These are phyloP conservation scores for Ginglymostoma cirratum DNA, from an alignment of 2,113 vertebrate genomes.

Conservation along the genomic window DNA sequence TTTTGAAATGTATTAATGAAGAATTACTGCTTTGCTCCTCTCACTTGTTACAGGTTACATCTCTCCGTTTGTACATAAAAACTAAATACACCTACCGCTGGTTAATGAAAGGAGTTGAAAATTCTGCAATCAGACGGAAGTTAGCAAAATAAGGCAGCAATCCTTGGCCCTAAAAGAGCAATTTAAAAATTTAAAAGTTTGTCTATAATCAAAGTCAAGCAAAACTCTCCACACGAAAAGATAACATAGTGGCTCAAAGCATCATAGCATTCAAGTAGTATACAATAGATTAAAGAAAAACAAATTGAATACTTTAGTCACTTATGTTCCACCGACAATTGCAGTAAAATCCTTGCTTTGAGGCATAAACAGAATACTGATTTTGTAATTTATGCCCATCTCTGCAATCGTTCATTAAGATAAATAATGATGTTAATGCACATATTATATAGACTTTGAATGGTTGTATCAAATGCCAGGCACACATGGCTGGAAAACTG, in stretches of 20 bases:
- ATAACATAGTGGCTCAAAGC: neutral
- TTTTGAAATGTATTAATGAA: slow-evolving; percentile 8
- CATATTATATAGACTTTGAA: neutral
- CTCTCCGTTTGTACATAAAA: neutral
- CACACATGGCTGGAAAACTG: neutral
- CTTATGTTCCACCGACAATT: slow-evolving; percentile 1
- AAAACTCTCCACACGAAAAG: neutral
- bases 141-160: slow-evolving; percentile 86
- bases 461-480: neutral
- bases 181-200: slow-evolving; percentile 45
- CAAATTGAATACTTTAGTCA: neutral
- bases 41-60: neutral
- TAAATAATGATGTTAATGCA: neutral
- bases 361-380: neutral
- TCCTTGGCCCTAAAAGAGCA: slow-evolving; percentile 69
- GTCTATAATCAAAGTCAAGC: neutral
- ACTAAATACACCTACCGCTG: slow-evolving; percentile 75
- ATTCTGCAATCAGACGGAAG: slow-evolving; percentile 91
- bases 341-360: neutral
- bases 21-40: neutral
- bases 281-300: neutral
- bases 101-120: slow-evolving; percentile 97
- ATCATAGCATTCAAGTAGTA: neutral
- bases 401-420: neutral
- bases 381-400: neutral